Base-by-base conservation (phyloP, 1,140 invertebrate genomes). In the Tetraneura akinire region DNA sequence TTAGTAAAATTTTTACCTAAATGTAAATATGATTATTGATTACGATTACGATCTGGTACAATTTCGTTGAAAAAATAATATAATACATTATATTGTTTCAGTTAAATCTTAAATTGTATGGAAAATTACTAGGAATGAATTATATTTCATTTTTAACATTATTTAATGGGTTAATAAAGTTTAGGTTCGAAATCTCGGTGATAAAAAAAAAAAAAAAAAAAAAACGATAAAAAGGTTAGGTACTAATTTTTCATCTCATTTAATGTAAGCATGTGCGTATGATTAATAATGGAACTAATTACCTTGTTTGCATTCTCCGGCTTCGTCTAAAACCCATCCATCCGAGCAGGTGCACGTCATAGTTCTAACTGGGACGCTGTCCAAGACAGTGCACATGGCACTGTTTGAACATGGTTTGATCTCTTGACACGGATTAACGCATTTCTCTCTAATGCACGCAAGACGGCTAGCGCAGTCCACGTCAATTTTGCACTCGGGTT, bases 321-420 rank as follows among this genome's bases (percentile, higher is more conserved):
- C 89, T 78, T 91, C 87, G 83, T 94, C 90, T 2, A 93, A 92
- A 80, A 94, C 90, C 88, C 90, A 94, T 21, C 92, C 92, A 83
- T 93, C 91, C 0, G 93, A 91, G 83, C 94, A 95, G 71, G 92
- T 92, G 84, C 93, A 95, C 51, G 92, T 91, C 89, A 96, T 92
- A 1, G 93, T 95, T 71, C 93, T 86, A 14, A 95, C 91, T 2
- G 94, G 94, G 32, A 92, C 87, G 21, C 92, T 94, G 83, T 95
- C 92, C 4, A 94, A 87, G 8, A 94, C 93, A 82, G 89, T 90
- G 85, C 94, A 96, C 55, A 89, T 87, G 3, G 93, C 90, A 55
- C 90, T 91, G 57, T 88, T 87, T 55, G 89, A 86, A 81, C 94
- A 93, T 6, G 93, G 92, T 83, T 89, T 89, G 47, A 96, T 87